These are phyloP conservation scores for Stomatorhinus ivindoensis DNA, from an alignment of 2,113 vertebrate genomes.

Conservation along the genomic window DNA sequence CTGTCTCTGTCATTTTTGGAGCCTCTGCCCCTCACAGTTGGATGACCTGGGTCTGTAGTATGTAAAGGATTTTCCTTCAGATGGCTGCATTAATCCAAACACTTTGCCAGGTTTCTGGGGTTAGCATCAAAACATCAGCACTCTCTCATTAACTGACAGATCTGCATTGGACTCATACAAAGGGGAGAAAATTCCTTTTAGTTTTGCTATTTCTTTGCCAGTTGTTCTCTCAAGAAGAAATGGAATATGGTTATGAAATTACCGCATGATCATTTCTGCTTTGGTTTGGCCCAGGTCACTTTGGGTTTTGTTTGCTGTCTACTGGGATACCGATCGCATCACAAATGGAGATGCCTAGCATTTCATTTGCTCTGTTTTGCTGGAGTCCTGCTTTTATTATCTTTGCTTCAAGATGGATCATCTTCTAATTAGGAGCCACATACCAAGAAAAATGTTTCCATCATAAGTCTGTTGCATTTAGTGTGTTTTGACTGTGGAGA, in stretches of 20 bases:
- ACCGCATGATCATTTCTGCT: constrained; percentile 25
- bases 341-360: not conserved
- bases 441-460: not conserved
- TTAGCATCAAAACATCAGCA: not conserved
- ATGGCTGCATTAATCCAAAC: not conserved
- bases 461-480: not conserved
- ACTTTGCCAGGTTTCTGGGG: constrained; percentile 2
- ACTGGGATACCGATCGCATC: constrained; percentile 7
- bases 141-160: constrained; percentile 13
- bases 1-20: not conserved
- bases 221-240: constrained; percentile 26
- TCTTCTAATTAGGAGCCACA: not conserved
- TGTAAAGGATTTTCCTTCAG: constrained; percentile 8
- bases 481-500: constrained; percentile 3
- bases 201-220: constrained; percentile 17
- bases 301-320: constrained; percentile 9
- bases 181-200: constrained; percentile 31
- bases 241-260: constrained; percentile 34
- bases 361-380: constrained; percentile 2
- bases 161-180: constrained; percentile 10
- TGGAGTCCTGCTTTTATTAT: constrained; percentile 3
- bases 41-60: not conserved
- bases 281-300: constrained; percentile 10
- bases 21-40: not conserved
- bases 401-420: not conserved